A percentile compares a stretch with the other conserved stretches of the same genome.
Conservation (phyloP, 2,888 invertebrate genomes). For the Willowsia nigromaculata region DNA sequence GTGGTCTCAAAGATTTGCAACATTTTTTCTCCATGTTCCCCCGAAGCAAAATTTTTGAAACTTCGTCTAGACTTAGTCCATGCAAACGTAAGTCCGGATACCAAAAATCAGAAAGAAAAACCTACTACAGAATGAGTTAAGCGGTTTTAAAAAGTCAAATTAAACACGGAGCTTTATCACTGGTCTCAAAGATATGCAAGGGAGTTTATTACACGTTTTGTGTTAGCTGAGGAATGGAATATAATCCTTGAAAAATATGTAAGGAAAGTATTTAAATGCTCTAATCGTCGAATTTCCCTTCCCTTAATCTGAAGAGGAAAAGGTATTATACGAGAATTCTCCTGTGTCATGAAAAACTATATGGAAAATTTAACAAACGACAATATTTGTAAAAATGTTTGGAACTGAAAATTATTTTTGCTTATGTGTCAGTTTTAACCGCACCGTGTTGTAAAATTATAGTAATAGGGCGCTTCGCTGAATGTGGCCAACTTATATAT, state of each 20-base stretch:
- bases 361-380: neutral
- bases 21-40: neutral
- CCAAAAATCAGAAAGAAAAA: too few relatives aligned
- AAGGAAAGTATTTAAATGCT: neutral
- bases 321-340: neutral
- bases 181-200: too few relatives aligned
- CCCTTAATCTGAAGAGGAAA: neutral
- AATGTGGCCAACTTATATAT: too few relatives aligned
- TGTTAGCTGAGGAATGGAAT: neutral
- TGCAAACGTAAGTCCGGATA: too few relatives aligned
- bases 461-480: neutral
- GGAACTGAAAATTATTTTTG: too few relatives aligned
- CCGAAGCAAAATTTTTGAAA: neutral
- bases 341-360: neutral
- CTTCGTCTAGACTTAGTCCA: too few relatives aligned
- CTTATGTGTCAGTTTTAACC: too few relatives aligned
- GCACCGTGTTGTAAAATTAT: neutral
- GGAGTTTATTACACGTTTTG: neutral
- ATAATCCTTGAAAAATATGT: too few relatives aligned
- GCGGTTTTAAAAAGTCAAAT: too few relatives aligned
- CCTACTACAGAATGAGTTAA: too few relatives aligned
- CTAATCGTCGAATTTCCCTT: neutral
- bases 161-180: too few relatives aligned
- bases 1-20: neutral
- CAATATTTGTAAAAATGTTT: too few relatives aligned